Evolutionary conservation across 1,140 invertebrate genomes (phyloP), one percentile per base, ranked within the genome.

Genomic region (Drosophila pruinosa): DNA sequence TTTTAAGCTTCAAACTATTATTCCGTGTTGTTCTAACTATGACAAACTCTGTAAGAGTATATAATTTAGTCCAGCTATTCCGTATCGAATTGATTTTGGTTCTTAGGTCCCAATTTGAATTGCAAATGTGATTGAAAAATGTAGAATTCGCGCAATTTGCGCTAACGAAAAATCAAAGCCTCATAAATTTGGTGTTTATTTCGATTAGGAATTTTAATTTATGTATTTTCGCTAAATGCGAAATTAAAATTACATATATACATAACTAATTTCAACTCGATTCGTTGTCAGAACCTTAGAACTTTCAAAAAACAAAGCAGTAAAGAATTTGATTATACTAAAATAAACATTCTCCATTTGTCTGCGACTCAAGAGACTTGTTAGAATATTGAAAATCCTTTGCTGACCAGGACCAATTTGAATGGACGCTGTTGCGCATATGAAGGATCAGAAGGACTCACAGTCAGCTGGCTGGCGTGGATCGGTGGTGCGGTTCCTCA

Each of bases 61-160:
- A 12, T 21, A 68, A 43, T 39, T 43, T 54, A 31, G 38, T 10
- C 24, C 19, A 15, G 14, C 21, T 12, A 3, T 8, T 10, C 21
- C 14, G 14, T 21, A 21, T 68, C 38, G 43, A 6, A 14, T 52
- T 31, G 62, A 63, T 53, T 63, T 72, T 43, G 57, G 76, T 79
- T 83, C 76, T 76, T 61, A 38, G 50, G 19, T 2, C 5, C 12
- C 22, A 74, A 85, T 85, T 85, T 47, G 80, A 64, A 81, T 64
- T 85, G 77, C 80, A 63, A 85, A 85, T 83, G 38, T 59, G 45
- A 54, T 26, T 48, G 21, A 57, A 41, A 72, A 52, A 63, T 63
- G 53, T 71, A 28, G 17, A 34, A 64, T 69, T 69, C 41, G 19
- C 39, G 28, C 43, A 62, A 54, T 50, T 56, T 56, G 45, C 10